A percentile compares a stretch with the other conserved stretches of the same genome.
These are phyloP conservation scores for Sphinx pinastri DNA, from an alignment of 2,888 invertebrate genomes.

Conservation along the genomic window DNA sequence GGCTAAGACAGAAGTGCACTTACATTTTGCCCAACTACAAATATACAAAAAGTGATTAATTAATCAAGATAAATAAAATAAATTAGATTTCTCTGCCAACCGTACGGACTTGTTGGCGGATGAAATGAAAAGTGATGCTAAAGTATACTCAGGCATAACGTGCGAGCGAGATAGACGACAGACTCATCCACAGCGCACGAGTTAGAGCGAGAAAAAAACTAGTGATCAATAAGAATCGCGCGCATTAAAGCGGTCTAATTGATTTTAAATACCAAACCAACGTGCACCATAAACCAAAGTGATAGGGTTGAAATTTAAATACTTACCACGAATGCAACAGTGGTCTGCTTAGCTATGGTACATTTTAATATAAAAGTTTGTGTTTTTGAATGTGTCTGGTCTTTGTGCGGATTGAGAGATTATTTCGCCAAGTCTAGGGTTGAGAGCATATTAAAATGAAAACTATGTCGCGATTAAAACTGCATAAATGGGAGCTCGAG, in stretches of 20 bases:
- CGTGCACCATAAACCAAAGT: constrained; percentile 7
- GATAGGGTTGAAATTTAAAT: constrained; percentile 20
- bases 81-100: constrained; percentile 31
- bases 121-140: constrained; percentile 45
- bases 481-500: constrained; percentile 10
- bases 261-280: constrained; percentile 28
- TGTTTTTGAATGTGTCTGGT: constrained; percentile 25
- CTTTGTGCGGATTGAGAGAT: constrained; percentile 17
- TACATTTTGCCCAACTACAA: not conserved
- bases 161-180: constrained; percentile 31
- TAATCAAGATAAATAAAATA: not conserved
- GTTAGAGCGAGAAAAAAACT: constrained; percentile 33
- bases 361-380: constrained; percentile 30
- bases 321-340: not conserved
- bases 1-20: too few relatives aligned
- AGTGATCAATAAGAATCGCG: constrained; percentile 37
- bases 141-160: constrained; percentile 40
- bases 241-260: constrained; percentile 34
- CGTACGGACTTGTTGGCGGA: constrained; percentile 33
- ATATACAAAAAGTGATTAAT: not conserved
- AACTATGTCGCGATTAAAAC: constrained; percentile 22
- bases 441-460: constrained; percentile 17
- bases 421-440: constrained; percentile 15
- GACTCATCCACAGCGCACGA: constrained; percentile 4
- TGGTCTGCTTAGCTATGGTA: constrained; percentile 13